These are phyloP conservation scores for Drosophila robusta DNA, from an alignment of 2,888 invertebrate genomes.

Conservation along the genomic window DNA sequence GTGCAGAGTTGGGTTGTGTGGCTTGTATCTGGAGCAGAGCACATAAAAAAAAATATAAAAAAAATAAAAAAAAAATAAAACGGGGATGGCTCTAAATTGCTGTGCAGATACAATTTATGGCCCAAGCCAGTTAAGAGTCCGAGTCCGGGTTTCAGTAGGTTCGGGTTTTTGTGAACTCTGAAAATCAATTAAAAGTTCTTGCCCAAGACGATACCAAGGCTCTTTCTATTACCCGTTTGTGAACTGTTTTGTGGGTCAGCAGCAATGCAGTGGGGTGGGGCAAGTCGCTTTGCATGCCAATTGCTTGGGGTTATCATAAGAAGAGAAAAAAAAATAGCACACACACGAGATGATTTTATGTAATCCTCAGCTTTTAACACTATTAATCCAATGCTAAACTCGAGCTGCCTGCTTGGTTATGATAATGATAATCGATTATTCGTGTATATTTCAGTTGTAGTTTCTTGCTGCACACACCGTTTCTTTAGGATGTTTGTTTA, in stretches of 20 bases:
- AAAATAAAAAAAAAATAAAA: conserved; percentile 71
- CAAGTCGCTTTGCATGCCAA: conserved; percentile 60
- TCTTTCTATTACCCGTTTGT: conserved; percentile 24
- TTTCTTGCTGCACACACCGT: conserved; percentile 52
- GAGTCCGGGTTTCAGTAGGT: conserved; percentile 33
- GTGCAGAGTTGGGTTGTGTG: conserved; percentile 27
- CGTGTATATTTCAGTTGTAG: conserved; percentile 28
- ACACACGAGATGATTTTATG: conserved; percentile 41
- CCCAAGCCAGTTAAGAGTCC: conserved; percentile 65
- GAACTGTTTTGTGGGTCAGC: conserved; percentile 38
- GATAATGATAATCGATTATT: conserved; percentile 36
- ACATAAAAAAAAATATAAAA: conserved; percentile 67
- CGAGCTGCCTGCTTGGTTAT: conserved; percentile 36
- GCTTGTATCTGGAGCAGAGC: conserved; percentile 51
- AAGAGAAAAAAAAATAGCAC: conserved; percentile 15
- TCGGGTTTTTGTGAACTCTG: conserved; percentile 51
- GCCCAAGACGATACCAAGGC: conserved; percentile 66
- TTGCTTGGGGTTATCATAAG: conserved; percentile 43
- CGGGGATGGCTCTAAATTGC: conserved; percentile 72
- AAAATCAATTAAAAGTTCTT: conserved; percentile 79
- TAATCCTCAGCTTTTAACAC: conserved; percentile 58
- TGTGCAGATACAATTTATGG: conserved; percentile 75
- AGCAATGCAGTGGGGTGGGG: not conserved
- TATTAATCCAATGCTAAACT: conserved; percentile 61
- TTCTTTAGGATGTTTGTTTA: conserved; percentile 15